Base-by-base conservation (phyloP, 2,888 invertebrate genomes). In the Archips xylosteana region DNA sequence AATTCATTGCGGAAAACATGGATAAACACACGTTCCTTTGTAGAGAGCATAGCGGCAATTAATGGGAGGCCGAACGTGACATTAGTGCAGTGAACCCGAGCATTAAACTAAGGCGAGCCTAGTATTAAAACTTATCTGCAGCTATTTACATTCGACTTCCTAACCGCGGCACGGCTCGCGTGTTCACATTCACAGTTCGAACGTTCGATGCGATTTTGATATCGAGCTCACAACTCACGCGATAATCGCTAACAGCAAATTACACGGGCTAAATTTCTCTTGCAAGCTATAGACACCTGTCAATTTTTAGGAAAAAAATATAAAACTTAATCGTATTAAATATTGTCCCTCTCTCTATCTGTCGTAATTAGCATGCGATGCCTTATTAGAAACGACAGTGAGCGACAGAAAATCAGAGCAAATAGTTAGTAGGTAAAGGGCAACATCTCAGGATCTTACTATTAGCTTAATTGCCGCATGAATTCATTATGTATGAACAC, bases 111-210 rank as follows among this genome's bases (percentile, higher is more conserved):
- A 81, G 86, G 81, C 87, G 79, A 87, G 87, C 88, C 89, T 81
- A 83, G 87, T 90, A 94, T 94, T 94, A 94, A 92, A 92, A 92
- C 90, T 93, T 94, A 93, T 94, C 93, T 92, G 87, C 85, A 88
- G 91, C 88, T 89, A 91, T 92, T 92, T 92, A 91, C 91, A 91
- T 92, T 92, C 87, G 79, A 93, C 92, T 94, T 93, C 94, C 93
- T 92, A 92, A 91, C 74, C 32, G 89, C 85, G 85, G 84, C 83
- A 83, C 77, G 79, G 75, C 81, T 87, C 83, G 83, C 86, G 83
- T 86, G 87, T 82, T 77, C 79, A 79, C 80, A 79, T 82, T 81
- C 79, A 51, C 36, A 65, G 42, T 74, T 70, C 49, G 60, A 61
- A 45, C 51, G 51, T 51, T 70, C 70, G 61, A 65, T 74, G 68